Base-by-base conservation (phyloP, 2,113 vertebrate species). In the Leucoraja erinaceus region DNA sequence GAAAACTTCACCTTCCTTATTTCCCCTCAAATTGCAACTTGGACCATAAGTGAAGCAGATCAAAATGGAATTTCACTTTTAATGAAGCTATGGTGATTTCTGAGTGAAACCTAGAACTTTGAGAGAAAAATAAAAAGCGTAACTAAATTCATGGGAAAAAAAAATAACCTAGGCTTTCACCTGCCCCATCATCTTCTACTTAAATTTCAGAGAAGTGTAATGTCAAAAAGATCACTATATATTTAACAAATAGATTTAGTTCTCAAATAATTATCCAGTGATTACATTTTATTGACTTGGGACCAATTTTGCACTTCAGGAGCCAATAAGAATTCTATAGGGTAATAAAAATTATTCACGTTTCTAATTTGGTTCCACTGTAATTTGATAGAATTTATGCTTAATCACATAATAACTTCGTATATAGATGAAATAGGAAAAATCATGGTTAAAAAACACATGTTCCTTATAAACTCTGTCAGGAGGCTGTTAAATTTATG, bases 131-230 rank as follows among this genome's bases (percentile, higher is more conserved):
- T 14, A 11, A 14, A 86, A 14, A 86, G 5, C 9, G 59, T 61
- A 54, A 86, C 54, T 5, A 86, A 61, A 61, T n/a, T 61, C 61
- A n/a, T 22, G 18, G 8, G 28, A 86, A 12, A n/a, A 12, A n/a
- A 86, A 59, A 59, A 8, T 83, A 90, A 90, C n/a, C 66, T 66
- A 9, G 59, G 84, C 63, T 20, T 38, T 90, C 63, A 70, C 38
- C 33, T 18, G 11, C 38, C 31, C 31, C 18, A 25, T 38, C 16
- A 18, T 33, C 63, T 38, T 18, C 22, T 47, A 47, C 22, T 90
- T 86, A 86, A 86, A 86, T 59, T 90, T 25, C 63, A 91, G 25
- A 74, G 18, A 38, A 91, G 22, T 38, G 90, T 20, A 74, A 72
- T 5, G 22, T 74, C 38, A 14, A 70, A 72, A 16, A 28, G 20